These are phyloP conservation scores for Machimus rusticus DNA, from an alignment of 2,888 invertebrate species.

Conservation along the genomic window DNA sequence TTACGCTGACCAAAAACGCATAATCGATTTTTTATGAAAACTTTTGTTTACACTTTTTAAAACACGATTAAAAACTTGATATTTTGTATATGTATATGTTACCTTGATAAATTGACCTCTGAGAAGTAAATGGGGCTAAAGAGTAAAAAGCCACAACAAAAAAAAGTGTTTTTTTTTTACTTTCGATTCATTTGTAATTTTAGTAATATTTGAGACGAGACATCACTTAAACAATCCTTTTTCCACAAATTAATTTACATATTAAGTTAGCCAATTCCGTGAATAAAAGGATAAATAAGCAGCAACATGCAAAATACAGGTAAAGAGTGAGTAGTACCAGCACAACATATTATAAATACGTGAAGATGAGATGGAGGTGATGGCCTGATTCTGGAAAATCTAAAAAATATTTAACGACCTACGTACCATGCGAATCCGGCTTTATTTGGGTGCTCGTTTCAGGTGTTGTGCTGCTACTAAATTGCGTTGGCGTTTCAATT, in stretches of 20 bases:
- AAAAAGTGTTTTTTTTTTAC: not conserved
- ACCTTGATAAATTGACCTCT: not conserved
- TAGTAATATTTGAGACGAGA: not conserved
- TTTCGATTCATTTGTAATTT: not conserved
- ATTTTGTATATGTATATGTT: no score
- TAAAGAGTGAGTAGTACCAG: not conserved
- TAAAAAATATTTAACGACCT: not conserved
- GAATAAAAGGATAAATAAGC: conserved; percentile 17
- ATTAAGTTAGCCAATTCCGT: conserved; percentile 24
- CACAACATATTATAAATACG: not conserved
- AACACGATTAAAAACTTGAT: no score
- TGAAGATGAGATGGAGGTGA: conserved; percentile 29
- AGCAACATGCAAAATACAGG: not conserved
- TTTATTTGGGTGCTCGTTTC: conserved; percentile 51
- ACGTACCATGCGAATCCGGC: conserved; percentile 59
- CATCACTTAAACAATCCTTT: not conserved
- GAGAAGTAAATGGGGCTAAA: not conserved
- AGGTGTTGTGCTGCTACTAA: conserved; percentile 50
- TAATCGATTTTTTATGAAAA: no score
- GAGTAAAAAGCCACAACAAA: not conserved
- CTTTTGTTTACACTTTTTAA: no score
- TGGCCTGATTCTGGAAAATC: not conserved
- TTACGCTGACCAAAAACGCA: no score
- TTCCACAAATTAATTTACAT: not conserved
- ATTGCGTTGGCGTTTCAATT: conserved; percentile 56